Evolutionary conservation across 2,797 vertebrate species (phyloP), one percentile per base, ranked within the genome.

Genomic region (Myripristis jacobus): DNA sequence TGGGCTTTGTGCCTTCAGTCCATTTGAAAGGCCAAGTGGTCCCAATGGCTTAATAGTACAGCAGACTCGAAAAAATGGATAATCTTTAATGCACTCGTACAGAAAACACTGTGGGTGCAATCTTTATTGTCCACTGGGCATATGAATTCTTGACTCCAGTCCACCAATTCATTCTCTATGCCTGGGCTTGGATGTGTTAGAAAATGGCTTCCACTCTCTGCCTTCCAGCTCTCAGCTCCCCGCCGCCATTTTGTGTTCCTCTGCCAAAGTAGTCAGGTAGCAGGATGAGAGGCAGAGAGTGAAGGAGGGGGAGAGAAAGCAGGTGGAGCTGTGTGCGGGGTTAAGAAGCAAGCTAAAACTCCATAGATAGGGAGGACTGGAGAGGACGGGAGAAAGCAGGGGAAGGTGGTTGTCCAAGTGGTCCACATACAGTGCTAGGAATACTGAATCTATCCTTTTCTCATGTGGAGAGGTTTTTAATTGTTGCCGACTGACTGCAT

Each of bases 221-320:
- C 81, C 88, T 88, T 77, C 83, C 87, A 87, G 86, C 87, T 66
- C 83, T 82, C 70, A 16, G 74, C 80, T 86, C 82, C 77, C 79
- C 34, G 58, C 83, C 78, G 86, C 90, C 93, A 93, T 94, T 91
- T 92, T 93, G 90, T 92, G 85, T 63, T 70, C 80, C 34, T 34
- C 84, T 91, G 91, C 91, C 90, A 91, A 88, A 84, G 80, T 77
- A 90, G 89, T 86, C 89, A 92, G 89, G 90, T 91, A 91, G 88
- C 83, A 69, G 81, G 76, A 78, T 61, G 74, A 84, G 85, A 82
- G 78, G 83, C 84, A 80, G 88, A 76, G 59, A 88, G 88, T 66
- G 43, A 75, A 86, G 25, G 31, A n/a, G 73, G 80, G 62, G 84
- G 83, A 54, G 79, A 80, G 86, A 81, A 80, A 77, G 82, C 68